A percentile compares a stretch with the other conserved stretches of the same genome.
Conservation (phyloP, 2,888 invertebrate genomes). For the Chironomus tentans region DNA sequence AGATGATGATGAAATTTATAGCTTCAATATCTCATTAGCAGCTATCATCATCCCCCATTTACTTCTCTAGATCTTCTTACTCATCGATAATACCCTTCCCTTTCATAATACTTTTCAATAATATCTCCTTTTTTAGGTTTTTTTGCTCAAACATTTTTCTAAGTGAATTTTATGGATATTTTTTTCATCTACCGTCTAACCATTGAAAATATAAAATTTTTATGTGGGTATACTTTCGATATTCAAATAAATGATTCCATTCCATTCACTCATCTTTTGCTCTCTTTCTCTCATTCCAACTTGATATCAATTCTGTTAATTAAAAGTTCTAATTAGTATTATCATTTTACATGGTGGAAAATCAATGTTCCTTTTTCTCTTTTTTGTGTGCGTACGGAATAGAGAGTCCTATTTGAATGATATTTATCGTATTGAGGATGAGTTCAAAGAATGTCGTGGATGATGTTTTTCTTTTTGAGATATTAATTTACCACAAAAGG, state of each 20-base stretch:
- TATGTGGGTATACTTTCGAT: slow-evolving; percentile 8
- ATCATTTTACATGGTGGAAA: slow-evolving; percentile 26
- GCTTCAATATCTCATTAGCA: slow-evolving; percentile 21
- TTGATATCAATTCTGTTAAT: slow-evolving; percentile 27
- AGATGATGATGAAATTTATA: slow-evolving; percentile 21
- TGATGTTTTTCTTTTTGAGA: too few relatives aligned
- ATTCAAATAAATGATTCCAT: background rate
- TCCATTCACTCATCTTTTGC: background rate
- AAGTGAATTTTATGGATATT: background rate
- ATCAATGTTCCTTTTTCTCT: slow-evolving; percentile 4
- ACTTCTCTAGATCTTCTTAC: background rate
- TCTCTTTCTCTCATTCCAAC: too few relatives aligned
- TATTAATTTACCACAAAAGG: too few relatives aligned
- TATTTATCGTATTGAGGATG: too few relatives aligned
- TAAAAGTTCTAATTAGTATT: slow-evolving; percentile 26
- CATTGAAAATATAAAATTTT: slow-evolving; percentile 17
- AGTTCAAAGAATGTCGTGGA: too few relatives aligned
- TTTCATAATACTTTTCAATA: background rate
- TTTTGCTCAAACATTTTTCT: background rate
- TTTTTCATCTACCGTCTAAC: background rate
- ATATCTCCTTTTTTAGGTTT: background rate
- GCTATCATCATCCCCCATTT: slow-evolving; percentile 11
- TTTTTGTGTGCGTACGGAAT: background rate
- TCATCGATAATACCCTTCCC: slow-evolving; percentile 14
- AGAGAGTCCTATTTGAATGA: too few relatives aligned